Evolutionary conservation across 1,140 invertebrate genomes (phyloP).

Genomic region (Maconellicoccus hirsutus): DNA sequence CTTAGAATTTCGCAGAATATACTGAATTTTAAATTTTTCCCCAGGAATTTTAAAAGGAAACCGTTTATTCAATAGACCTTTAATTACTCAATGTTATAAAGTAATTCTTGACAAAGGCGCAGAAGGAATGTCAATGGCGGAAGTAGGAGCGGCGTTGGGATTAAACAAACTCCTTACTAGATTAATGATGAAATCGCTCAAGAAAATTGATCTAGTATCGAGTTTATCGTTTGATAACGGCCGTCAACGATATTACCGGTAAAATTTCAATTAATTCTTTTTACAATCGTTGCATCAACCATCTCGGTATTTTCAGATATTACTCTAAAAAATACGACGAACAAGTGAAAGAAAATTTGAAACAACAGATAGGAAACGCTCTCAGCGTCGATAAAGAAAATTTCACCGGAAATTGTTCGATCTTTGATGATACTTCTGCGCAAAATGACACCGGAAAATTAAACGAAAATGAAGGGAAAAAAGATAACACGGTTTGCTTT

Average conservation of each 20-base stretch:
- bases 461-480: no score
- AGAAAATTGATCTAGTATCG: slow-evolving; percentile 37
- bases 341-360: no score
- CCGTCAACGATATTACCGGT: slow-evolving; percentile 40
- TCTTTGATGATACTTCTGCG: no score
- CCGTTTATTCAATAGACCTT: slow-evolving; percentile 34
- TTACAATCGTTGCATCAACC: background rate
- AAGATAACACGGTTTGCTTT: no score
- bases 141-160: slow-evolving; percentile 38
- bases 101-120: slow-evolving; percentile 37
- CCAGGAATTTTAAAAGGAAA: slow-evolving; percentile 35
- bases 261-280: slow-evolving; percentile 29
- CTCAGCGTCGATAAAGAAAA: no score
- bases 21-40: slow-evolving; percentile 25
- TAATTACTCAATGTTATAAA: slow-evolving; percentile 40
- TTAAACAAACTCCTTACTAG: slow-evolving; percentile 41
- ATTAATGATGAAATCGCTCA: slow-evolving; percentile 39
- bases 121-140: slow-evolving; percentile 40
- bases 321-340: slow-evolving; percentile 13
- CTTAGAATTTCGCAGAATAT: slow-evolving; percentile 13
- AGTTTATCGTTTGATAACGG: slow-evolving; percentile 43
- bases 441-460: no score
- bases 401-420: no score
- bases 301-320: slow-evolving; percentile 23
- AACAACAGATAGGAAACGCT: no score